Percentiles rank a stretch among this genome's conserved stretches.
phyloP scores from a whole-genome alignment of 2,888 invertebrate genomes.

The Trichogramma evanescens region DNA sequence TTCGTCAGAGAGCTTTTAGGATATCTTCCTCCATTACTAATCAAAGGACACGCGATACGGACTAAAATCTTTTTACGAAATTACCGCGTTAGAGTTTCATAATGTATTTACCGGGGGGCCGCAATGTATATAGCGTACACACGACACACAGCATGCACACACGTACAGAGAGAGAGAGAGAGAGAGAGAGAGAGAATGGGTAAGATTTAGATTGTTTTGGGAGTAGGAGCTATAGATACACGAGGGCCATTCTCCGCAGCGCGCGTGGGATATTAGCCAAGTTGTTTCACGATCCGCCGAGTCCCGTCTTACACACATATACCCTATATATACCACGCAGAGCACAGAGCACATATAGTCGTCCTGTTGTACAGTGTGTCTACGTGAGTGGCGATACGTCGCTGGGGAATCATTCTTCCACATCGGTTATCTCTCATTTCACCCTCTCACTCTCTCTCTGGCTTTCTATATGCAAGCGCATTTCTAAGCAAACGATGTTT shows the following conservation, averaged over 20 bases:
- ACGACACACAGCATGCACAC: too few species aligned
- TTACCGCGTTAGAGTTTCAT: too few species aligned
- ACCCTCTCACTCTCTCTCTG: not conserved
- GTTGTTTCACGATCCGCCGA: slow-evolving; percentile 32
- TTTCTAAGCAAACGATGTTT: not conserved
- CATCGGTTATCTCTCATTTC: not conserved
- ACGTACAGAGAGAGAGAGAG: not conserved
- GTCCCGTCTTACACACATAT: slow-evolving; percentile 12
- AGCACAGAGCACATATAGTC: too few species aligned
- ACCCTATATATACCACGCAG: too few species aligned
- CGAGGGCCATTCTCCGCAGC: not conserved
- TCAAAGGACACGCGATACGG: too few species aligned
- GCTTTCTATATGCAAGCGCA: not conserved
- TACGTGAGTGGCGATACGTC: slow-evolving; percentile 12
- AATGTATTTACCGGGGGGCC: too few species aligned
- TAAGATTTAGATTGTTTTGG: slow-evolving; percentile 32
- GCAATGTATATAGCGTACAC: too few species aligned
- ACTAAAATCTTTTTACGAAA: too few species aligned
- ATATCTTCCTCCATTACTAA: too few species aligned
- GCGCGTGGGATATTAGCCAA: slow-evolving; percentile 24
- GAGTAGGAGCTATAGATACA: slow-evolving; percentile 3
- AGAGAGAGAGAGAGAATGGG: slow-evolving; percentile 8
- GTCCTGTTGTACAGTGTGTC: not conserved
- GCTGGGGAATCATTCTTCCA: slow-evolving; percentile 21
- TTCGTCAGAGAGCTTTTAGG: too few species aligned